phyloP scores from a whole-genome alignment of 1,140 invertebrate genomes.

The Sminthurides bifidus region DNA sequence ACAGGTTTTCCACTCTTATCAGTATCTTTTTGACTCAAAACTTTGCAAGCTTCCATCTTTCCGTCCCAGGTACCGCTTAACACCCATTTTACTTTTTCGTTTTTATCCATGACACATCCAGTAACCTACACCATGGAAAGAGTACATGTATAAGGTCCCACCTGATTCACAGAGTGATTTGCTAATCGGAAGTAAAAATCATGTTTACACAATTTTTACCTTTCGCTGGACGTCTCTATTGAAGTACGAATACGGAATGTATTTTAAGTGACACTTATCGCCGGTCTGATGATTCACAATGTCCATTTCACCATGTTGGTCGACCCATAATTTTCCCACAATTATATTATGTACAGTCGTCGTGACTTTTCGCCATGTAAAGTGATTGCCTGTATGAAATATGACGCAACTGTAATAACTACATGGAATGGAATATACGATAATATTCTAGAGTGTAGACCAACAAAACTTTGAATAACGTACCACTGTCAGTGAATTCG shows the following conservation, averaged over 20 bases:
- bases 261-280: constrained; percentile 90
- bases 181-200: neutral
- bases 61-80: constrained; percentile 91
- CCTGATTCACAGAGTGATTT: neutral
- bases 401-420: neutral
- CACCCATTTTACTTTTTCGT: constrained; percentile 56
- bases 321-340: constrained; percentile 97
- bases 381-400: constrained; percentile 58
- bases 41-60: constrained; percentile 85
- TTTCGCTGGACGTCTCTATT: constrained; percentile 83
- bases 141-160: neutral
- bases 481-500: constrained; percentile 51
- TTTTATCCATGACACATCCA: constrained; percentile 51
- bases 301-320: constrained; percentile 98
- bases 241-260: constrained; percentile 96
- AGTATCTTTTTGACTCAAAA: constrained; percentile 56
- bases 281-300: constrained; percentile 78
- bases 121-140: constrained; percentile 50
- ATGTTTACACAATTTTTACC: constrained; percentile 48
- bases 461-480: constrained; percentile 3
- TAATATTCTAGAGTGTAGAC: neutral
- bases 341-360: constrained; percentile 99
- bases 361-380: constrained; percentile 95
- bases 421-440: neutral
- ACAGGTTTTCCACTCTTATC: constrained; percentile 62